Conservation (phyloP, 2,888 invertebrate genomes). For the Scaptomyza polygonia region DNA sequence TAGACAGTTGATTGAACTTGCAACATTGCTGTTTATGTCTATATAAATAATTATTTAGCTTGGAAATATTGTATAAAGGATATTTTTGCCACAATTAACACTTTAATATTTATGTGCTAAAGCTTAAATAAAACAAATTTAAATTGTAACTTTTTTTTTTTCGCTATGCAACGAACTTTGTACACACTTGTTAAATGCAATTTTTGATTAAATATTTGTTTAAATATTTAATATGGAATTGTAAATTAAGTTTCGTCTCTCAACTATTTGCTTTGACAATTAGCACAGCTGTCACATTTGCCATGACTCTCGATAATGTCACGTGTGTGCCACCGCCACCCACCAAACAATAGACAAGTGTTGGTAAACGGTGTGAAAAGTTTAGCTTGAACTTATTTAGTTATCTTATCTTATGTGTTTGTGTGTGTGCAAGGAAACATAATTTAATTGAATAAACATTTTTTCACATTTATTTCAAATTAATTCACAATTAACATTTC, state of each 20-base stretch:
- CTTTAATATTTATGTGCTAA: slow-evolving; percentile 52
- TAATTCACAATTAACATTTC: slow-evolving; percentile 6
- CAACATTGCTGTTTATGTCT: not conserved
- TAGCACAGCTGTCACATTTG: not conserved
- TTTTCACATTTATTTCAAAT: too few species aligned
- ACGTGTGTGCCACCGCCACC: not conserved
- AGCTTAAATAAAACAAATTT: slow-evolving; percentile 1
- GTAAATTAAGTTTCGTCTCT: not conserved
- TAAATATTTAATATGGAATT: not conserved
- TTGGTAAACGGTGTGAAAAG: not conserved
- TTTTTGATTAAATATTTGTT: slow-evolving; percentile 2
- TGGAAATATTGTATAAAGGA: not conserved
- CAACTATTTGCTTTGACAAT: not conserved
- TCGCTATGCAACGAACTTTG: slow-evolving; percentile 7
- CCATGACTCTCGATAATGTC: not conserved
- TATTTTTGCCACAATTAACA: slow-evolving; percentile 54
- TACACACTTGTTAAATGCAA: slow-evolving; percentile 2
- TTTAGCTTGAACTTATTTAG: too few species aligned
- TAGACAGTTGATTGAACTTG: slow-evolving; percentile 1
- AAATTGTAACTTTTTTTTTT: slow-evolving; percentile 28
- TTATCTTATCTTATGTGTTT: too few species aligned
- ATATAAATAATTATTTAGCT: slow-evolving; percentile 3
- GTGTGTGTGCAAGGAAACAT: too few species aligned
- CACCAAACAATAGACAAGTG: not conserved
- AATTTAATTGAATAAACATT: too few species aligned